A percentile compares a stretch with the other conserved stretches of the same genome.
phyloP scores from a whole-genome alignment of 2,113 vertebrate genomes.

The Neodon shergylaensis region DNA sequence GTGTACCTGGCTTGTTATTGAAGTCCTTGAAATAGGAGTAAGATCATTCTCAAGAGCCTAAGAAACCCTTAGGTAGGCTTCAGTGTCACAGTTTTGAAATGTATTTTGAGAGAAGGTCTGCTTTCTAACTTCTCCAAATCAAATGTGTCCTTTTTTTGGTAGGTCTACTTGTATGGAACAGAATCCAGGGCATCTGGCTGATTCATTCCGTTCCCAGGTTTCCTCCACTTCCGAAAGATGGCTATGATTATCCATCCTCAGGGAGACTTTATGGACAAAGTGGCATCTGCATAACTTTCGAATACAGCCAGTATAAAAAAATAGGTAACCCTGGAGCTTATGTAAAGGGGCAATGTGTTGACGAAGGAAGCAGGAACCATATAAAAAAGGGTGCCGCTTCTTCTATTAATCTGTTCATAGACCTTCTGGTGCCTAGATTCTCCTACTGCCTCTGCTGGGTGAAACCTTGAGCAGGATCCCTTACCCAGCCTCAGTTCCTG shows the following conservation, averaged over 20 bases:
- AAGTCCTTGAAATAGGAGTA: conserved; percentile 37
- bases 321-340: conserved; percentile 86
- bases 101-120: conserved; percentile 24
- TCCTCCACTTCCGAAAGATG: conserved; percentile 90
- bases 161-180: conserved; percentile 92
- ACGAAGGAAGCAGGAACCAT: background rate
- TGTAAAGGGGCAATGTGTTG: background rate
- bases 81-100: conserved; percentile 10
- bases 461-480: background rate
- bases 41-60: background rate
- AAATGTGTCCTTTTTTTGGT: conserved; percentile 66
- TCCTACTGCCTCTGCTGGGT: background rate
- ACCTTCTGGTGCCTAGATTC: background rate
- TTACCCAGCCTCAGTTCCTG: background rate
- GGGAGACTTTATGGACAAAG: conserved; percentile 90
- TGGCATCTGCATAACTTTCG: conserved; percentile 91
- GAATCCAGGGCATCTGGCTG: conserved; percentile 93
- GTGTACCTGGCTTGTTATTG: background rate
- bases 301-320: conserved; percentile 87
- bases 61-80: conserved; percentile 17
- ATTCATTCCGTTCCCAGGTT: conserved; percentile 94
- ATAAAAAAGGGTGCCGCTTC: background rate
- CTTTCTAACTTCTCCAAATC: conserved; percentile 32
- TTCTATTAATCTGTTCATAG: background rate
- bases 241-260: conserved; percentile 90